These are phyloP conservation scores for Plestiodon gilberti DNA, from an alignment of 2,113 vertebrate species.

Conservation along the genomic window DNA sequence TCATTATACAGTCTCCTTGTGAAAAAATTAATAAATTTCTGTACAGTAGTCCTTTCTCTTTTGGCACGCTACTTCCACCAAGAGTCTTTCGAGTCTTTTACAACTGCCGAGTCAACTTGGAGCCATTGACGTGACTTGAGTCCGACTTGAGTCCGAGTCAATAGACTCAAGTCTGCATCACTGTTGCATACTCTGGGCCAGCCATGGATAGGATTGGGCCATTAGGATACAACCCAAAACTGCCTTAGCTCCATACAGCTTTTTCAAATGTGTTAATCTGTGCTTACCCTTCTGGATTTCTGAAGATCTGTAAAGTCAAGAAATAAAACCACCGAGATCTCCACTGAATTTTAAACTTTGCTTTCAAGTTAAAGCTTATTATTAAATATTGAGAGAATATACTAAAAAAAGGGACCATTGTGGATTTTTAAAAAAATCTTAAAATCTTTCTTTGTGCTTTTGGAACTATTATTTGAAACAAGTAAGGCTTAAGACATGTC, in stretches of 20 bases:
- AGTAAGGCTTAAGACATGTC: background rate
- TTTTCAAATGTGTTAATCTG: background rate
- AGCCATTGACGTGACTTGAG: too few species aligned
- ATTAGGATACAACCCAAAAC: too few species aligned
- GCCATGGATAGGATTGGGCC: too few species aligned
- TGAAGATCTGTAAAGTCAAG: background rate
- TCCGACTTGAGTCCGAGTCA: too few species aligned
- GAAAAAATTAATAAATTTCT: too few species aligned
- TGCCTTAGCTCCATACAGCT: background rate
- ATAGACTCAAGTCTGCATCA: too few species aligned
- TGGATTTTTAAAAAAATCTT: background rate
- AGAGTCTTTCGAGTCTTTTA: too few species aligned
- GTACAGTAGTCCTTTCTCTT: too few species aligned
- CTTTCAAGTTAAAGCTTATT: background rate
- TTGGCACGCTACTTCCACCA: too few species aligned
- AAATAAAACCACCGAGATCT: background rate
- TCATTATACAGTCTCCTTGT: too few species aligned
- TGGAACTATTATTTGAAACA: conserved; percentile 17
- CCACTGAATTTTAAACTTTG: background rate
- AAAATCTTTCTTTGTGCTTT: background rate
- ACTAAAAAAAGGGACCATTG: background rate
- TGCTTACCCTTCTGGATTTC: background rate
- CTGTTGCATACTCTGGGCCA: too few species aligned
- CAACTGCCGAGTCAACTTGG: too few species aligned
- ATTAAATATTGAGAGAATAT: background rate